These are phyloP conservation scores for Oreohelix idahoensis DNA, from an alignment of 1,140 invertebrate species.

Conservation along the genomic window DNA sequence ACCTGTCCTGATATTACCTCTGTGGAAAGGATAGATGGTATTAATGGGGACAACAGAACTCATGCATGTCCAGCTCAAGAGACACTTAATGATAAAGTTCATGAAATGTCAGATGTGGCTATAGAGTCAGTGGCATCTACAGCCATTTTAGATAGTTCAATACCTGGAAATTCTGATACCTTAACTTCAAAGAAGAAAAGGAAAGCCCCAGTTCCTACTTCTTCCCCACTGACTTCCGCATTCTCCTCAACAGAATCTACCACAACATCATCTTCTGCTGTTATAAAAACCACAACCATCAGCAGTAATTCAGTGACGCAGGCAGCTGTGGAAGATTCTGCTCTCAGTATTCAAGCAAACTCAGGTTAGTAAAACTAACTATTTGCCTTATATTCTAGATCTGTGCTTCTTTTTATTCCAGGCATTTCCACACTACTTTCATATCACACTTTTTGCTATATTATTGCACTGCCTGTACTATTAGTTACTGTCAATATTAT, in stretches of 20 bases:
- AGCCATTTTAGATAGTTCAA: neutral
- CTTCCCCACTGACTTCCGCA: neutral
- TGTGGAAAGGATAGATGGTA: conserved; percentile 59
- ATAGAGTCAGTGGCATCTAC: neutral
- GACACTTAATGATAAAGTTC: conserved; percentile 16
- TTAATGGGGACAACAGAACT: conserved; percentile 57
- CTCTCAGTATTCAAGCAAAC: neutral
- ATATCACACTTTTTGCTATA: too few relatives aligned
- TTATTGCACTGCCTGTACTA: too few relatives aligned
- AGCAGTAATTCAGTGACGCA: neutral
- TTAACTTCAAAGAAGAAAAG: conserved; percentile 55
- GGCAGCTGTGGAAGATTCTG: neutral
- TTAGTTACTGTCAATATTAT: too few relatives aligned
- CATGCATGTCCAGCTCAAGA: conserved; percentile 47
- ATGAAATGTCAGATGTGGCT: conserved; percentile 6
- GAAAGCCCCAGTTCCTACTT: conserved; percentile 59
- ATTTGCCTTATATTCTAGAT: too few relatives aligned
- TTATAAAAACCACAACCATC: neutral
- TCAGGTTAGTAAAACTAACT: neutral
- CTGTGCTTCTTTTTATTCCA: too few relatives aligned
- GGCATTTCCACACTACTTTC: too few relatives aligned
- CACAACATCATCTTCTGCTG: neutral
- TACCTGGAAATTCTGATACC: conserved; percentile 21
- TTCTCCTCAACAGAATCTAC: neutral
- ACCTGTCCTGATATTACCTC: conserved; percentile 60